Evolutionary conservation across 2,797 vertebrate species (phyloP), one percentile per base, ranked within the genome.

Genomic region (Sylvia borin): DNA sequence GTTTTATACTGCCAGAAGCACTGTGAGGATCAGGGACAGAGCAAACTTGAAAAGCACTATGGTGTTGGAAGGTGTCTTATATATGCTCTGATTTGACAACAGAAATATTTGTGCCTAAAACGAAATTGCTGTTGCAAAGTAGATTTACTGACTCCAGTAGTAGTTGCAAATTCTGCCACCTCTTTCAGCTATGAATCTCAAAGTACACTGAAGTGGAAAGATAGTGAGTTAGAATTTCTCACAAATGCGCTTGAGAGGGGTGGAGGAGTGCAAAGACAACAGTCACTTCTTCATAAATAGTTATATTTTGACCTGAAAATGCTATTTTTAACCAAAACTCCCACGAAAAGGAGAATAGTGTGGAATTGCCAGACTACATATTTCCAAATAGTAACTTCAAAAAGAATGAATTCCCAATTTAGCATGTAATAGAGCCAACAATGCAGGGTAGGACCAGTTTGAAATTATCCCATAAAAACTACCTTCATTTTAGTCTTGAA

Each of bases 271-370:
- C 82, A 73, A 38, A 78, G 81, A 42, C 60, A 74, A 74, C 53
- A 73, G 25, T 58, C 66, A 13, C 7, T 72, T 95, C 34, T 86
- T 95, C 80, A 77, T 90, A 75, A 66, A 70, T 90, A 75, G 60
- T 74, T 94, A 20, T 26, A 62, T 90, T 90, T 83, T 85, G 62
- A 68, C 47, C 25, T 58, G 47, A 36, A 78, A 88, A n/a, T 32
- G 36, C 16, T 95, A 26, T 55, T 94, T 94, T 88, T 83, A 93
- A 66, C 66, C 22, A 79, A 73, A 85, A 38, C 65, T 87, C 26
- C 13, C 31, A 20, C 82, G 60, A 74, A 71, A 61, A 40, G 15
- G 50, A 61, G 42, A 62, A 38, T 29, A 43, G 11, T n/a, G 19
- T 83, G 62, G 68, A 88, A 65, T 74, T 90, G 25, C 31, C 47